Percentiles rank a stretch among this genome's conserved stretches.
phyloP scores from a whole-genome alignment of 2,797 vertebrate species.

The Eleutherodactylus coqui region DNA sequence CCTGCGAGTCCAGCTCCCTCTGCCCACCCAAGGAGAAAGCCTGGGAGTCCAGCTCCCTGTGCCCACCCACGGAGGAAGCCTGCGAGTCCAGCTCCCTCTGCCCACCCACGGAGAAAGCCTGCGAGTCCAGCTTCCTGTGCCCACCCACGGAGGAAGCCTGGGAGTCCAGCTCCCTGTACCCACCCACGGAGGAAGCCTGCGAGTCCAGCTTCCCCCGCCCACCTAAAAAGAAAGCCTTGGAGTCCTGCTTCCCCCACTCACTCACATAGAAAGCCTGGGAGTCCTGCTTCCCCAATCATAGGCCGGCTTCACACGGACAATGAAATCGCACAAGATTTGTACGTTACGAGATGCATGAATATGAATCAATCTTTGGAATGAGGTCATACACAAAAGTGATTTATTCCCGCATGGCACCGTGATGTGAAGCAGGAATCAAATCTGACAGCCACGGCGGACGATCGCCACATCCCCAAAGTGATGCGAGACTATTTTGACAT shows the following conservation, averaged over 20 bases:
- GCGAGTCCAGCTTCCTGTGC: not conserved
- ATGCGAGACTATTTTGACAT: too few species aligned
- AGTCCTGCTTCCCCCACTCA: too few species aligned
- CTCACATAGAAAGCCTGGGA: not conserved
- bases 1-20: not conserved
- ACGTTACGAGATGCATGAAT: too few species aligned
- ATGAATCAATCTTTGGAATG: too few species aligned
- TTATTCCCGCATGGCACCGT: too few species aligned
- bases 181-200: not conserved
- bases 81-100: not conserved
- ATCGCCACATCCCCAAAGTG: too few species aligned
- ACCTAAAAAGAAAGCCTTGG: not conserved
- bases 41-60: not conserved
- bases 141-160: not conserved
- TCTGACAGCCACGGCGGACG: too few species aligned
- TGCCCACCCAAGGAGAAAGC: not conserved
- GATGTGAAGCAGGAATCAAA: too few species aligned
- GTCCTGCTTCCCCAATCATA: not conserved
- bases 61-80: not conserved
- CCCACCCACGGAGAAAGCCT: not conserved
- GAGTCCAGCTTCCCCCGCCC: not conserved
- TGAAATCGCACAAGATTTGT: too few species aligned
- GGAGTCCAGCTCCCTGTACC: not conserved
- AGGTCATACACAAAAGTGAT: too few species aligned
- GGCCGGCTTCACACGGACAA: too few species aligned